Conservation (phyloP, 2,797 vertebrate genomes). For the Sitta carolinensis region DNA sequence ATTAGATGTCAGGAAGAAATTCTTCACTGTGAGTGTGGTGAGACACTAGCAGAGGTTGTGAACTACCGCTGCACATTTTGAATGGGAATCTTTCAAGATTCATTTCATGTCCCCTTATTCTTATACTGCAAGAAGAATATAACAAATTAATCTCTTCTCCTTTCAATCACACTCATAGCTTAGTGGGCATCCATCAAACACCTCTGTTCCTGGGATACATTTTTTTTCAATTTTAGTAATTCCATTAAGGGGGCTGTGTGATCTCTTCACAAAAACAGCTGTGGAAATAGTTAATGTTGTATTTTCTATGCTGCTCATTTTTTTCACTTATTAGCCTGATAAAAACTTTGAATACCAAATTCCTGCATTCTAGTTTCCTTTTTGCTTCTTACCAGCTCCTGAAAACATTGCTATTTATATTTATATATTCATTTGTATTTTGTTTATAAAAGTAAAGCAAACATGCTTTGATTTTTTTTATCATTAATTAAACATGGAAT, state of each 20-base stretch:
- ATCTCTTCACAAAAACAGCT: background rate
- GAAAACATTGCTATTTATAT: background rate
- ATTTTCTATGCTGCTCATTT: background rate
- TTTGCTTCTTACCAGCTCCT: background rate
- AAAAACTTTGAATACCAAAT: background rate
- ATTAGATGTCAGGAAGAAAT: background rate
- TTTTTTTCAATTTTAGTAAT: background rate
- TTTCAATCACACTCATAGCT: background rate
- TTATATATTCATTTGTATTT: background rate
- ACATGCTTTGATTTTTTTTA: background rate
- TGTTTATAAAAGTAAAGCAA: background rate
- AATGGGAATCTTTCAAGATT: background rate
- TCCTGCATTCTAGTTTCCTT: background rate
- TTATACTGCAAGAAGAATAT: background rate
- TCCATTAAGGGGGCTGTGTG: background rate
- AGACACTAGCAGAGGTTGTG: background rate
- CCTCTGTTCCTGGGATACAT: background rate
- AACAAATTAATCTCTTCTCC: background rate
- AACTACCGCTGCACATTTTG: background rate
- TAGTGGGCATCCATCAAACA: background rate
- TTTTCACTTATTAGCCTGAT: background rate
- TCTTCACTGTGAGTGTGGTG: background rate
- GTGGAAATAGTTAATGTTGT: background rate
- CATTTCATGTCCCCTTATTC: background rate
- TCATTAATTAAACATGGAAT: rapidly evolving